Evolutionary conservation across 2,888 invertebrate species (phyloP), one percentile per base, ranked within the genome.

Genomic region (Pammene aurita): DNA sequence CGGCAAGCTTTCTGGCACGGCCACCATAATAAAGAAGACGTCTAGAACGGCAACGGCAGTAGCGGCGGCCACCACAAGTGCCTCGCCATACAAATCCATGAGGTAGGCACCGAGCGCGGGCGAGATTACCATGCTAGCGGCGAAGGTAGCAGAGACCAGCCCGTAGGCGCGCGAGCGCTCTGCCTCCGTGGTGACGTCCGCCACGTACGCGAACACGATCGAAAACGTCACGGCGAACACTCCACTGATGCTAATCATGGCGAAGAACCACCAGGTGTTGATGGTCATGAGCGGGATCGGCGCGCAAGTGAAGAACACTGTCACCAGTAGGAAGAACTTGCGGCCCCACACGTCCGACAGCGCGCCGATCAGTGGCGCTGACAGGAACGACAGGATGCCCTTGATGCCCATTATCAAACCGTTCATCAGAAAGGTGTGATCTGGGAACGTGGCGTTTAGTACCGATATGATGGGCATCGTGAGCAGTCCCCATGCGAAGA

Each of bases 251-350:
- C 98, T 98, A 93, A 99, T 98, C 96, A 99, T 97, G 71, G 99
- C 98, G 92, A 99, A 99, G 92, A 99, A 99, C 98, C 98, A 99
- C 98, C 98, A 99, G 60, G 99, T 98, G 93, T 99, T 99, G 85
- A 99, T 96, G 82, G 97, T 98, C 98, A 99, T 99, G 72, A 99
- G 94, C 66, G 99, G 99, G 86, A 99, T 99, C 64, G 99, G 99
- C 78, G 97, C 97, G 93, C 99, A 99, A 48, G 99, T 99, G 93
- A 99, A 99, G 90, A 99, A 98, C 81, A 99, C 99, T 62, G 99
- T 99, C 82, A 99, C 96, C 74, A 99, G 94, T 72, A 99, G 95
- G 93, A 99, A 99, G 86, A 99, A 96, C 91, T 99, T 99, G 77
- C 99, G 95, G 64, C 99, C 99, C 97, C 99, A 99, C 70, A 99